phyloP scores from a whole-genome alignment of 2,888 invertebrate species.

The Branchipolynoe longqiensis region DNA sequence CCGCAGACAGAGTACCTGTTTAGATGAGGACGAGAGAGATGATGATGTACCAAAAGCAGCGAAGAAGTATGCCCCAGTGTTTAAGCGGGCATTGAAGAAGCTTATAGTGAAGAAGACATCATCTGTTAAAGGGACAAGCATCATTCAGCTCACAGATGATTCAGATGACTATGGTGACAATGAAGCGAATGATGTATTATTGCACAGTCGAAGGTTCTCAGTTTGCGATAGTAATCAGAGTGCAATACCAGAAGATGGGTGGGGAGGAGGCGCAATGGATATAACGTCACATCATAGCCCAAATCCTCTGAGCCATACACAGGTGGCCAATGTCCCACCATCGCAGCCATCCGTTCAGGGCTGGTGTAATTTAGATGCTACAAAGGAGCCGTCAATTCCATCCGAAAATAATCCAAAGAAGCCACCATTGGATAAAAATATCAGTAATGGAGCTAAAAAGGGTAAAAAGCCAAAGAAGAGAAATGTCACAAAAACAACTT shows the following conservation, averaged over 20 bases:
- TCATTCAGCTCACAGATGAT: constrained; percentile 26
- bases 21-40: not conserved
- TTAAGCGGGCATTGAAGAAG: constrained; percentile 22
- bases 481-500: not conserved
- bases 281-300: not conserved
- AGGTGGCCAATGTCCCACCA: not conserved
- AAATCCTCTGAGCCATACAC: not conserved
- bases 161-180: not conserved
- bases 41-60: not conserved
- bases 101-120: constrained; percentile 13
- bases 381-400: not conserved
- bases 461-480: constrained; percentile 3
- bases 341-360: constrained; percentile 33
- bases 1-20: not conserved
- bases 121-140: constrained; percentile 4
- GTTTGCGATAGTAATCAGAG: too few relatives aligned
- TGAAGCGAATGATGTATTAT: not conserved
- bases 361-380: not conserved
- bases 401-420: too few relatives aligned
- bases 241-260: not conserved
- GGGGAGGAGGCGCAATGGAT: not conserved
- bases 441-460: not conserved
- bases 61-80: constrained; percentile 10
- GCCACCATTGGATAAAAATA: too few relatives aligned
- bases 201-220: not conserved